phyloP scores from a whole-genome alignment of 1,140 invertebrate species.

The Calosoma granatense region DNA sequence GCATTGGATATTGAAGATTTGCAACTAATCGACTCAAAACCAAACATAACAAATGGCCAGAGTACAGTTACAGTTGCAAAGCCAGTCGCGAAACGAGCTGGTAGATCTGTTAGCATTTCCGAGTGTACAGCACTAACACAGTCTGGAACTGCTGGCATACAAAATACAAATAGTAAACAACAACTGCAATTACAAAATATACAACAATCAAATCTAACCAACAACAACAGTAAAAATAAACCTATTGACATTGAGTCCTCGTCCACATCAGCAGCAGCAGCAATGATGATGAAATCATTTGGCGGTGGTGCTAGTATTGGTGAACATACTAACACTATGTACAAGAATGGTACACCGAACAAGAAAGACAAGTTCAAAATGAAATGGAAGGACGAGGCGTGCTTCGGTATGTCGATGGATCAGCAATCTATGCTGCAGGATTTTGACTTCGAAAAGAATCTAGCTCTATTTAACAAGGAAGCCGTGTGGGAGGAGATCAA shows the following conservation, averaged over 20 bases:
- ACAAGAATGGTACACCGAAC: constrained; percentile 31
- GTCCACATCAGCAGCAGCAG: not conserved
- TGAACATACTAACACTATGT: constrained; percentile 18
- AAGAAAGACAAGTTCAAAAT: constrained; percentile 33
- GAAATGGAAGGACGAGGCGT: constrained; percentile 37
- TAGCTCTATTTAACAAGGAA: constrained; percentile 83
- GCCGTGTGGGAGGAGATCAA: constrained; percentile 66
- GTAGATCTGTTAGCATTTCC: constrained; percentile 36
- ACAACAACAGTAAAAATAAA: constrained; percentile 27
- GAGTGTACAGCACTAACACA: constrained; percentile 35
- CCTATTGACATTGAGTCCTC: constrained; percentile 26
- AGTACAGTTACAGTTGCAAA: constrained; percentile 44
- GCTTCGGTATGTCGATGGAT: constrained; percentile 42
- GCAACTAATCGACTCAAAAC: constrained; percentile 46
- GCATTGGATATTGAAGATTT: constrained; percentile 48
- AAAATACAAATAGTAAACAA: not conserved
- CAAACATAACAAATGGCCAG: constrained; percentile 28
- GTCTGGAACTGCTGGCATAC: constrained; percentile 16
- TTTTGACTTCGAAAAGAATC: constrained; percentile 91
- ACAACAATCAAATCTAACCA: constrained; percentile 31
- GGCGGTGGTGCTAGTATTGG: not conserved
- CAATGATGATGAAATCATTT: not conserved
- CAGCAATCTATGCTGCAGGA: constrained; percentile 50
- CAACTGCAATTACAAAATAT: constrained; percentile 25
- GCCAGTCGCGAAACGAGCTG: constrained; percentile 43